Conservation (phyloP, 1,140 invertebrate species). For the Penaeus japonicus region DNA sequence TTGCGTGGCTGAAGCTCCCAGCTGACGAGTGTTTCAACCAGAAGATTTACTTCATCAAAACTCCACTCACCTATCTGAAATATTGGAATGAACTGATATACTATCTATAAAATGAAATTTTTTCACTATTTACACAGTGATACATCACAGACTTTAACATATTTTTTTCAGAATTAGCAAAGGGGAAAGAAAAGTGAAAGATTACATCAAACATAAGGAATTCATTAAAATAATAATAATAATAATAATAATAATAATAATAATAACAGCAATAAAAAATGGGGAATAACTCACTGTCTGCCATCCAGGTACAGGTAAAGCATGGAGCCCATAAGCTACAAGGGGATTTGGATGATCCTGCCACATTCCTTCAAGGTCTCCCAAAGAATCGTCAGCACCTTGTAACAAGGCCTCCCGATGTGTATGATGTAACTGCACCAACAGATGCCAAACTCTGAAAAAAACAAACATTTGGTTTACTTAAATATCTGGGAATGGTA, state of each 20-base stretch:
- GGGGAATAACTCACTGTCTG: neutral
- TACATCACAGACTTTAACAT: no score
- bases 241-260: neutral
- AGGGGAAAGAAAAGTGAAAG: no score
- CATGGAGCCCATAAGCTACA: conserved; percentile 27
- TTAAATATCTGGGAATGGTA: neutral
- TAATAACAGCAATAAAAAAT: neutral
- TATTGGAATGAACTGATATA: neutral
- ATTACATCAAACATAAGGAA: neutral
- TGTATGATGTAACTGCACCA: conserved; percentile 11
- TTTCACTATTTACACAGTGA: no score
- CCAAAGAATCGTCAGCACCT: neutral
- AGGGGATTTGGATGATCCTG: conserved; percentile 23
- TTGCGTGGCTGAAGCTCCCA: conserved; percentile 26
- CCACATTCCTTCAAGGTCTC: conserved; percentile 23
- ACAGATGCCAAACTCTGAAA: conserved; percentile 27
- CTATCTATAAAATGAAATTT: neutral
- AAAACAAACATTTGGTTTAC: neutral
- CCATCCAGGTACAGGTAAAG: conserved; percentile 22
- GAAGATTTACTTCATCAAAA: conserved; percentile 18
- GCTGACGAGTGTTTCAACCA: conserved; percentile 2
- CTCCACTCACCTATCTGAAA: conserved; percentile 26
- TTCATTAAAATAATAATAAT: neutral
- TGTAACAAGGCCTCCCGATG: neutral
- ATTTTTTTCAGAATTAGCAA: no score